Evolutionary conservation across 2,797 vertebrate genomes (phyloP), one percentile per base, ranked within the genome.

Genomic region (Alcedo atthis): DNA sequence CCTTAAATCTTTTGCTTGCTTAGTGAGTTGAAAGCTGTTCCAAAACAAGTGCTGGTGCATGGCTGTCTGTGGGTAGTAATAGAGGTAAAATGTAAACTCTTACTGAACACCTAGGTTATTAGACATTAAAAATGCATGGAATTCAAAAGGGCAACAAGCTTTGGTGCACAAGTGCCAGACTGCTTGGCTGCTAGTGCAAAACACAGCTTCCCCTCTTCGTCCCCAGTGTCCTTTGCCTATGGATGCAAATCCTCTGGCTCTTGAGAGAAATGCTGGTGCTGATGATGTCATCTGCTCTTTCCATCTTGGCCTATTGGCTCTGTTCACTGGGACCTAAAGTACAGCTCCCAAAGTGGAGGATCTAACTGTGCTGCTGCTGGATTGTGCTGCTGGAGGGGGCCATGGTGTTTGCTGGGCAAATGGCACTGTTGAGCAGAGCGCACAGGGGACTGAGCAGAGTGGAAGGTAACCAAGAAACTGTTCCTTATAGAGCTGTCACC

Each of bases 61-160:
- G 18, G 71, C 51, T 83, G 21, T 68, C 81, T 95, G 73, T 83
- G 69, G 76, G 81, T 80, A 66, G 54, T 48, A 78, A 82, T 8
- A 48, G 62, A 75, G 61, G 64, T 93, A 92, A 93, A 94, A 75
- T 80, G 69, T 89, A 81, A 85, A 92, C 58, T 81, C 69, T 83
- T 93, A 89, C 92, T 83, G 90, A 94, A 93, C 46, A n/a, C 49
- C 63, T 64, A 19, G 58, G 46, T 58, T 95, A 71, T 92, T 89
- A 89, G 84, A 66, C 66, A 43, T 92, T 63, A 94, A 96, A 95
- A 92, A 93, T 90, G 90, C 75, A 7, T 90, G 93, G 95, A 95
- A 95, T 95, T 94, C 14, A 17, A 91, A 71, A 75, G 69, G 75
- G 16, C 49, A 57, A 1, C 61, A 24, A 87, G 63, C 28, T 82